Evolutionary conservation across 2,888 invertebrate genomes (phyloP).

Genomic region (Cacoxenus indagator): DNA sequence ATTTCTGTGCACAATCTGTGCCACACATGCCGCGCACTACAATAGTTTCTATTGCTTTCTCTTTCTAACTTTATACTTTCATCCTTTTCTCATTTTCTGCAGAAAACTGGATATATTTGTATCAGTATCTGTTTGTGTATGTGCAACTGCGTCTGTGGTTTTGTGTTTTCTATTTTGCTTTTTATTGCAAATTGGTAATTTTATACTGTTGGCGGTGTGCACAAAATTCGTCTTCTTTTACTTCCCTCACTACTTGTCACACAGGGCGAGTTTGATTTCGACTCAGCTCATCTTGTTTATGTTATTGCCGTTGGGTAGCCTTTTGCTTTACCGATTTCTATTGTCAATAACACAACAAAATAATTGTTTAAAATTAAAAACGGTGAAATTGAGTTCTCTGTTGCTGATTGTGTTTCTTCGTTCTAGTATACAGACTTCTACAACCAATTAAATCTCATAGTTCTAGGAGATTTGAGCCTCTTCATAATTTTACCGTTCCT

Average conservation of each 20-base stretch:
- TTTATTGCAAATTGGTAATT: conserved; percentile 66
- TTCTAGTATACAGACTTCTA: conserved; percentile 3
- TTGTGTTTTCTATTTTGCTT: conserved; percentile 29
- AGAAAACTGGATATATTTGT: neutral
- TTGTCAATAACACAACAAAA: conserved; percentile 39
- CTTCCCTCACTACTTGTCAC: too few relatives aligned
- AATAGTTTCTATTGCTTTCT: conserved; percentile 7
- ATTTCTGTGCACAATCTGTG: neutral
- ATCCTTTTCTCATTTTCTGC: conserved; percentile 23
- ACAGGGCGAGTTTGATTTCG: too few relatives aligned
- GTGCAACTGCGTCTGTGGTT: conserved; percentile 18
- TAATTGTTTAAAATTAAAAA: conserved; percentile 51
- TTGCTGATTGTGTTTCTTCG: conserved; percentile 8
- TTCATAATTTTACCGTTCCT: neutral
- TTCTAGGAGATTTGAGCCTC: neutral
- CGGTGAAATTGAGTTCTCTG: conserved; percentile 34
- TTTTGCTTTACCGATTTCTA: conserved; percentile 34
- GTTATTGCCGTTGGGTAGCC: conserved; percentile 24
- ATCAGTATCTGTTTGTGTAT: conserved; percentile 1
- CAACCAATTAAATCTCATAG: conserved; percentile 19
- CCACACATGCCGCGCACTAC: neutral
- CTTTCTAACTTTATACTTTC: conserved; percentile 22
- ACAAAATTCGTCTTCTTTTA: conserved; percentile 23
- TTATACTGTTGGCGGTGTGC: conserved; percentile 65
- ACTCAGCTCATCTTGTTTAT: neutral